phyloP scores from a whole-genome alignment of 2,113 vertebrate genomes.

The Lycaon pictus region DNA sequence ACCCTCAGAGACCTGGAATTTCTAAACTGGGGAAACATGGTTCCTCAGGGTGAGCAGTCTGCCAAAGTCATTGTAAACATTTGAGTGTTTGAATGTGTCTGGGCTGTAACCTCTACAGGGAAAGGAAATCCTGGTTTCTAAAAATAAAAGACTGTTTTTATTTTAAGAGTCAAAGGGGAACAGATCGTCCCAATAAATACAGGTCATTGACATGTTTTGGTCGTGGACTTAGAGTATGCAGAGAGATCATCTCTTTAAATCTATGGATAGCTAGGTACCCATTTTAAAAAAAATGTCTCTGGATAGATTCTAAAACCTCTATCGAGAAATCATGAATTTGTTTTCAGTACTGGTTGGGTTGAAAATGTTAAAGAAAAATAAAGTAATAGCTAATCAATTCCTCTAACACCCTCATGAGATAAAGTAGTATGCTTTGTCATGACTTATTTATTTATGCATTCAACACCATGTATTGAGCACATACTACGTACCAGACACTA shows the following conservation, averaged over 20 bases:
- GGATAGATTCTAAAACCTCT: background rate
- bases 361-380: background rate
- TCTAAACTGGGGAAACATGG: background rate
- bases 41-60: background rate
- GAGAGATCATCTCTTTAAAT: background rate
- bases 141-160: conserved; percentile 84
- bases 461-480: background rate
- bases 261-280: background rate
- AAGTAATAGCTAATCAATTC: background rate
- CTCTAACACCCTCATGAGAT: background rate
- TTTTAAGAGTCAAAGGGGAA: conserved; percentile 82
- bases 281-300: background rate
- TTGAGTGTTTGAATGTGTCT: conserved; percentile 63
- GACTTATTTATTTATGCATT: background rate
- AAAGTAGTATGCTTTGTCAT: background rate
- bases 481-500: background rate
- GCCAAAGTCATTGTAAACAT: conserved; percentile 67
- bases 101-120: conserved; percentile 52
- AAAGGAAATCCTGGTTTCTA: conserved; percentile 86
- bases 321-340: background rate
- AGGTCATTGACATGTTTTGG: conserved; percentile 67
- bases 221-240: conserved; percentile 57
- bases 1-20: background rate
- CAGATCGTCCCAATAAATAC: conserved; percentile 62
- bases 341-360: background rate